These are phyloP conservation scores for Poecilia picta DNA, from an alignment of 2,797 vertebrate genomes.

Conservation along the genomic window DNA sequence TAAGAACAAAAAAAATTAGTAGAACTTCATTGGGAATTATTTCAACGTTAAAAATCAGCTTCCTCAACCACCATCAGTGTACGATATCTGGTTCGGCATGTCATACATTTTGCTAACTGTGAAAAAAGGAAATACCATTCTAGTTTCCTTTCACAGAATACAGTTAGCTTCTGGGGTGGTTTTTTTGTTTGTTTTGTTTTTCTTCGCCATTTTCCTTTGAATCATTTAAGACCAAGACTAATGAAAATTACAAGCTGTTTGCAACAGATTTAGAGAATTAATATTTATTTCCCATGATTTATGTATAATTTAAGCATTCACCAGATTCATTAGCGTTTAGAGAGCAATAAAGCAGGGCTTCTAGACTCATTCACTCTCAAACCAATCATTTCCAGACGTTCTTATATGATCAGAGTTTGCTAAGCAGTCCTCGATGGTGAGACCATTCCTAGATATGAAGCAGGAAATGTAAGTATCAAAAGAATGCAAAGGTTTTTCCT, in stretches of 20 bases:
- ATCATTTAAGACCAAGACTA: slow-evolving; percentile 35
- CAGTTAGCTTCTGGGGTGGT: slow-evolving; percentile 17
- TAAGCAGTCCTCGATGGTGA: slow-evolving; percentile 17
- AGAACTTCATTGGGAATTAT: not conserved
- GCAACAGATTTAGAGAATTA: slow-evolving; percentile 62
- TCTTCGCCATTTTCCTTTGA: slow-evolving; percentile 25
- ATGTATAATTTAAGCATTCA: slow-evolving; percentile 66
- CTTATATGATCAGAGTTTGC: slow-evolving; percentile 10
- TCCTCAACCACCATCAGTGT: not conserved
- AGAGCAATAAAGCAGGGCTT: slow-evolving; percentile 30
- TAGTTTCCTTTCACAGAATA: not conserved
- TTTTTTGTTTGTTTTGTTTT: not conserved
- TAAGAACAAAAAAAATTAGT: not conserved
- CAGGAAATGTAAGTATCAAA: not conserved
- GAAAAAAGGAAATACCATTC: not conserved
- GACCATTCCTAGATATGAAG: slow-evolving; percentile 6
- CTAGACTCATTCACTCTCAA: slow-evolving; percentile 27
- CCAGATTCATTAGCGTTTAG: slow-evolving; percentile 49
- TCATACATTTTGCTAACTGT: slow-evolving; percentile 34
- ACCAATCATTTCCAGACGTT: slow-evolving; percentile 33
- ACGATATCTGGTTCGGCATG: slow-evolving; percentile 27
- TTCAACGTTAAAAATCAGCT: not conserved
- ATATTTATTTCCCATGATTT: slow-evolving; percentile 55
- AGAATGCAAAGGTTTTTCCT: not conserved
- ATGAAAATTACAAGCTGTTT: slow-evolving; percentile 62